phyloP scores from a whole-genome alignment of 2,797 vertebrate species.

The Gymnothorax reevesii region DNA sequence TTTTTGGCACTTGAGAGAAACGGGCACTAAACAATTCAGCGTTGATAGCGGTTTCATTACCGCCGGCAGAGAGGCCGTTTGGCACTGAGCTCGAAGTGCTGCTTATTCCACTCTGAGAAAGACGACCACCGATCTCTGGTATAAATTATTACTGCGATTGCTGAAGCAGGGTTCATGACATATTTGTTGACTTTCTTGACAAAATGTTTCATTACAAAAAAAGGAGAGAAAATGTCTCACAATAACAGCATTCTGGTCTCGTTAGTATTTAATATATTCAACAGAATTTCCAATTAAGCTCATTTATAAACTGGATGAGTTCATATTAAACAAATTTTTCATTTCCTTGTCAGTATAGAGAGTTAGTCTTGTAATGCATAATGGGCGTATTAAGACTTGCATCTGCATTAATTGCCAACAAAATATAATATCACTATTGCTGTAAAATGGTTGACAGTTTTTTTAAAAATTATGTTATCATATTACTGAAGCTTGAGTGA shows the following conservation, averaged over 20 bases:
- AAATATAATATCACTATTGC: neutral
- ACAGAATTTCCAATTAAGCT: neutral
- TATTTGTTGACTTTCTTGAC: neutral
- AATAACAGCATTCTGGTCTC: neutral
- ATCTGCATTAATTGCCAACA: neutral
- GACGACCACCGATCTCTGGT: neutral
- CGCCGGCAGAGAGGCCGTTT: neutral
- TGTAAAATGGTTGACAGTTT: neutral
- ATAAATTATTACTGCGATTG: neutral
- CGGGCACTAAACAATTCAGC: neutral
- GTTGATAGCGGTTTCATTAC: conserved; percentile 5
- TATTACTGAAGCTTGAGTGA: neutral
- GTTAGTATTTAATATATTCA: neutral
- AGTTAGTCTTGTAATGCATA: neutral
- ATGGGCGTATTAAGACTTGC: neutral
- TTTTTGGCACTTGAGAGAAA: neutral
- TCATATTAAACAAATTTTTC: neutral
- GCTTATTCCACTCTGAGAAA: neutral
- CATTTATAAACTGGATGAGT: neutral
- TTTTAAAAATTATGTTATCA: neutral
- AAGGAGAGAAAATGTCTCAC: neutral
- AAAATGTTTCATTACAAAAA: neutral
- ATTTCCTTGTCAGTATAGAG: neutral
- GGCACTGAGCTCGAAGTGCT: neutral
- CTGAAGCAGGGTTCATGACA: neutral